These are phyloP conservation scores for Apogon hyalosoma DNA, from an alignment of 2,797 vertebrate species.

Conservation along the genomic window DNA sequence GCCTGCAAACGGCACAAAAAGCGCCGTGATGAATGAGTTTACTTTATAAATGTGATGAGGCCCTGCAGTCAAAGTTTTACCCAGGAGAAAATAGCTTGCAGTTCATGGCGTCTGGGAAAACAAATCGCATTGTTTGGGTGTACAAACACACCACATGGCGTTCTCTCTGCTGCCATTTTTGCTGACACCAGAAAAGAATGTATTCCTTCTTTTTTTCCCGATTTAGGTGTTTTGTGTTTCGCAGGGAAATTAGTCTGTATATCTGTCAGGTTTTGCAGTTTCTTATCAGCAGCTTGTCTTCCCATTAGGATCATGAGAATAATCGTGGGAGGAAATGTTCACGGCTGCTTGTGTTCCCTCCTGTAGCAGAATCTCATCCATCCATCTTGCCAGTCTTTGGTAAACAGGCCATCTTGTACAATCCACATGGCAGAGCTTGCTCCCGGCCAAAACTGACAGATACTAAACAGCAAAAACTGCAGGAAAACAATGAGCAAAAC, in stretches of 20 bases:
- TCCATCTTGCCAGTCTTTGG: slow-evolving; percentile 35
- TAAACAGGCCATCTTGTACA: slow-evolving; percentile 56
- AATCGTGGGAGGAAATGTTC: not conserved
- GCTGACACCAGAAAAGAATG: slow-evolving; percentile 12
- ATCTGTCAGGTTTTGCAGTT: not conserved
- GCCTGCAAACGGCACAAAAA: slow-evolving; percentile 40
- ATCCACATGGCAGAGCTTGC: slow-evolving; percentile 52
- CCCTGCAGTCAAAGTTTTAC: slow-evolving; percentile 27
- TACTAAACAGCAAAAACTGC: slow-evolving; percentile 33
- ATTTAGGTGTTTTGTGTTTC: slow-evolving; percentile 1
- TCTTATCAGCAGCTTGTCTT: not conserved
- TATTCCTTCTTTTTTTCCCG: not conserved
- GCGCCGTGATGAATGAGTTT: slow-evolving; percentile 59
- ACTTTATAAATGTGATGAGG: slow-evolving; percentile 53
- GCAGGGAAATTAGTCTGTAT: too few relatives aligned
- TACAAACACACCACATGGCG: not conserved
- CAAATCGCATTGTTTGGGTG: not conserved
- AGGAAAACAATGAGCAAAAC: slow-evolving; percentile 48
- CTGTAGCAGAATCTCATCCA: slow-evolving; percentile 49
- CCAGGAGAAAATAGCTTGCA: slow-evolving; percentile 15
- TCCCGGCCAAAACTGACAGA: slow-evolving; percentile 52
- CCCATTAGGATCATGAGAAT: not conserved
- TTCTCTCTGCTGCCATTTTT: slow-evolving; percentile 5
- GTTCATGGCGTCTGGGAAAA: too few relatives aligned
- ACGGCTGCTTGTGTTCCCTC: slow-evolving; percentile 27